A percentile compares a stretch with the other conserved stretches of the same genome.
phyloP scores from a whole-genome alignment of 2,888 invertebrate genomes.

The Synanthedon formicaeformis region DNA sequence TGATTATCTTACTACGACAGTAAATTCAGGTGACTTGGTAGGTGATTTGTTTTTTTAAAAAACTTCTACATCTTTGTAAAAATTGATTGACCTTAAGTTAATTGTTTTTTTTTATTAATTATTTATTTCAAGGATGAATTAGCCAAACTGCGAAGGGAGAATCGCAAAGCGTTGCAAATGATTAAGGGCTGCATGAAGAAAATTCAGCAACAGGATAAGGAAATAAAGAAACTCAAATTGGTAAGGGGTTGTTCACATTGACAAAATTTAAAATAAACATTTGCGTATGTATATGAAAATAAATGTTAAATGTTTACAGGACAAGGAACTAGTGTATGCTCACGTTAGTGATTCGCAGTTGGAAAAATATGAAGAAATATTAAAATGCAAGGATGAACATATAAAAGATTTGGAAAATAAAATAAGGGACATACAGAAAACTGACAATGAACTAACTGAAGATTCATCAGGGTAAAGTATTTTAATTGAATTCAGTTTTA shows the following conservation, averaged over 20 bases:
- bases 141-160: constrained; percentile 60
- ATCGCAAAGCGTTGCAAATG: constrained; percentile 68
- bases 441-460: constrained; percentile 34
- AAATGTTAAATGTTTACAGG: constrained; percentile 22
- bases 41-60: constrained; percentile 9
- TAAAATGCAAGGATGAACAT: constrained; percentile 65
- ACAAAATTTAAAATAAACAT: not conserved
- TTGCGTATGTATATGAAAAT: not conserved
- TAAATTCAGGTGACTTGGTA: constrained; percentile 49
- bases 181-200: constrained; percentile 70
- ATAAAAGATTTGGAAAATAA: constrained; percentile 65
- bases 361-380: constrained; percentile 59
- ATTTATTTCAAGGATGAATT: constrained; percentile 46
- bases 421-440: constrained; percentile 48
- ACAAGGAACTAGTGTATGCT: constrained; percentile 50
- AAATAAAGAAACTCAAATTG: constrained; percentile 57
- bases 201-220: constrained; percentile 65
- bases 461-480: constrained; percentile 37
- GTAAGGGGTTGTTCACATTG: constrained; percentile 18
- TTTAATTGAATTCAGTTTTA: no score
- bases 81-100: not conserved
- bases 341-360: constrained; percentile 55
- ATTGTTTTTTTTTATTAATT: not conserved
- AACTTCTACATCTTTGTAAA: no score
- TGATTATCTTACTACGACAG: constrained; percentile 43